Conservation (phyloP, 2,113 vertebrate genomes). For the Oreotrochilus melanogaster region DNA sequence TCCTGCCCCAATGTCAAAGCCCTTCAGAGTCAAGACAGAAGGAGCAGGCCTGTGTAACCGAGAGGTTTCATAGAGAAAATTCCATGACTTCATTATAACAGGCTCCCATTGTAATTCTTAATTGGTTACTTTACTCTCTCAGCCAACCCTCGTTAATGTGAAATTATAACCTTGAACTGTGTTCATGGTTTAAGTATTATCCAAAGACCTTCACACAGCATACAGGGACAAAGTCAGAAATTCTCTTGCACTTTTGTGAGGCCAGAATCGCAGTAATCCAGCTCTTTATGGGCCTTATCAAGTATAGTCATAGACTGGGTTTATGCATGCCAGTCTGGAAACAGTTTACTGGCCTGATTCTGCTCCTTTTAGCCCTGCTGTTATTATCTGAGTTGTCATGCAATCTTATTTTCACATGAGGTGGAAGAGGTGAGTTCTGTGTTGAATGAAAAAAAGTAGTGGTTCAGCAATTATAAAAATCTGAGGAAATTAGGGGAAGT, state of each 20-base stretch:
- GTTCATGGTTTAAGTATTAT: constrained; percentile 56
- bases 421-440: not conserved
- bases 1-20: not conserved
- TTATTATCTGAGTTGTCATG: not conserved
- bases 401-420: not conserved
- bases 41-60: not conserved
- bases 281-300: not conserved
- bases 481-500: not conserved
- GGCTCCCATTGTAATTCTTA: constrained; percentile 41
- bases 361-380: not conserved
- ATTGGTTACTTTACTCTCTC: constrained; percentile 63
- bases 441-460: not conserved
- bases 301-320: not conserved
- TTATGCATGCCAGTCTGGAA: not conserved
- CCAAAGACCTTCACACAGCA: not conserved
- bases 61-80: constrained; percentile 37
- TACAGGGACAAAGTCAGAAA: constrained; percentile 58
- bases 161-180: constrained; percentile 66
- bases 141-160: constrained; percentile 52
- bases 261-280: not conserved
- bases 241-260: not conserved
- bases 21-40: not conserved
- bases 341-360: not conserved
- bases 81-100: constrained; percentile 34
- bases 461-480: not conserved